Percentiles rank a stretch among this genome's conserved stretches.
Evolutionary conservation across 1,140 invertebrate genomes (phyloP).

Genomic region (Bombyx mandarina): DNA sequence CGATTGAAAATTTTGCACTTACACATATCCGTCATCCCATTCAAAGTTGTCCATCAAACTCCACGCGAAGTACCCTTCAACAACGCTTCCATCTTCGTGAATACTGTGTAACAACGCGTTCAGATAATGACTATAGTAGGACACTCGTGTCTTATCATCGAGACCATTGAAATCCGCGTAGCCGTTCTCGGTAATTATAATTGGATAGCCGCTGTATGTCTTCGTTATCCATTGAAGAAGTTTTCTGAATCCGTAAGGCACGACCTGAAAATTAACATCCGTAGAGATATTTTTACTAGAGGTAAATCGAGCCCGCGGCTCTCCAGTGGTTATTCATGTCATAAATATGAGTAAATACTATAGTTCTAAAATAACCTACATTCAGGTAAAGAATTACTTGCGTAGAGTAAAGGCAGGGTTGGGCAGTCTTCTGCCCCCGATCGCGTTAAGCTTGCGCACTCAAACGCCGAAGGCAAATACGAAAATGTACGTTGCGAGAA

Average conservation of each 20-base stretch:
- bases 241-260: conserved; percentile 57
- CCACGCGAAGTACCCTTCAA: conserved; percentile 81
- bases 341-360: too few species aligned
- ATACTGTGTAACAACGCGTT: conserved; percentile 57
- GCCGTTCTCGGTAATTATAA: conserved; percentile 85
- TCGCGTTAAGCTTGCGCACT: too few species aligned
- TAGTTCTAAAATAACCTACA: too few species aligned
- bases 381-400: too few species aligned
- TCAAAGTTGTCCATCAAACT: conserved; percentile 84
- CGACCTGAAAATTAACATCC: conserved; percentile 33
- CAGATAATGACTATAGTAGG: conserved; percentile 76
- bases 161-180: conserved; percentile 65
- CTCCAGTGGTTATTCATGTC: too few species aligned
- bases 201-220: conserved; percentile 76
- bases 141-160: conserved; percentile 64
- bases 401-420: too few species aligned
- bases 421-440: too few species aligned
- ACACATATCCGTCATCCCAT: conserved; percentile 76
- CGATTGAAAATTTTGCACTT: conserved; percentile 27
- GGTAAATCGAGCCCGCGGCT: too few species aligned
- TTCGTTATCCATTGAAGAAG: conserved; percentile 78
- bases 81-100: conserved; percentile 75
- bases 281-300: too few species aligned
- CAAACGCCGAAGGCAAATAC: too few species aligned
- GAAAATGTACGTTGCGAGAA: too few species aligned